These are phyloP conservation scores for Herpailurus yagouaroundi DNA, from an alignment of 2,113 vertebrate genomes.

Conservation along the genomic window DNA sequence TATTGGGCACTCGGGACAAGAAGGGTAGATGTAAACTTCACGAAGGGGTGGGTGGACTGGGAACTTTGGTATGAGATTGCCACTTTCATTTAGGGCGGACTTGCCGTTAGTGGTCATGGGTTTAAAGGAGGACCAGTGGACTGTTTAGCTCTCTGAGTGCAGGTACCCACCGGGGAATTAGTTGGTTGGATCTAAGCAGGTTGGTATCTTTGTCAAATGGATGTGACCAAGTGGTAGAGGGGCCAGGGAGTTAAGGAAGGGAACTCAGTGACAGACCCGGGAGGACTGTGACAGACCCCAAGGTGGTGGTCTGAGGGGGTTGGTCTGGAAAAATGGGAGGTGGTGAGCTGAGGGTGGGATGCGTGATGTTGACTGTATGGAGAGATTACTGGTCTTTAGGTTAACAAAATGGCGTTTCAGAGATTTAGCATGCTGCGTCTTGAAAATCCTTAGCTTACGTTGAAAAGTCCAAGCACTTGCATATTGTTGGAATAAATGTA, in stretches of 20 bases:
- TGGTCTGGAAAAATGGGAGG: not conserved
- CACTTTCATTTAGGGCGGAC: not conserved
- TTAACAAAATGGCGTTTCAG: not conserved
- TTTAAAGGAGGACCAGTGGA: not conserved
- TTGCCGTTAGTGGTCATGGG: not conserved
- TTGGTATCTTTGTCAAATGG: not conserved
- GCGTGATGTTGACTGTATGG: rapidly evolving
- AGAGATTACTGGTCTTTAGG: not conserved
- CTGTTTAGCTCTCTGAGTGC: not conserved
- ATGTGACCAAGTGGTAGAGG: not conserved
- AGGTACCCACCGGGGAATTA: not conserved
- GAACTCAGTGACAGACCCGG: not conserved
- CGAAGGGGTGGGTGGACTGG: not conserved
- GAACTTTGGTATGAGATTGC: not conserved
- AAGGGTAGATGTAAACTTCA: not conserved
- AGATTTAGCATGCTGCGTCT: not conserved
- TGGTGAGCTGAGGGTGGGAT: not conserved
- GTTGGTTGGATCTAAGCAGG: not conserved
- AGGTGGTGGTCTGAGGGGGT: not conserved
- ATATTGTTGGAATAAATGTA: not conserved
- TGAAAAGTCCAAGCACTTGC: not conserved
- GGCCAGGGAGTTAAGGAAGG: not conserved
- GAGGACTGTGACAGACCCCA: not conserved
- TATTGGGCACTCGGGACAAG: not conserved
- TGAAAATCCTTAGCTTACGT: not conserved